These are phyloP conservation scores for Typhlomys cinereus DNA, from an alignment of 2,113 vertebrate species.

Conservation along the genomic window DNA sequence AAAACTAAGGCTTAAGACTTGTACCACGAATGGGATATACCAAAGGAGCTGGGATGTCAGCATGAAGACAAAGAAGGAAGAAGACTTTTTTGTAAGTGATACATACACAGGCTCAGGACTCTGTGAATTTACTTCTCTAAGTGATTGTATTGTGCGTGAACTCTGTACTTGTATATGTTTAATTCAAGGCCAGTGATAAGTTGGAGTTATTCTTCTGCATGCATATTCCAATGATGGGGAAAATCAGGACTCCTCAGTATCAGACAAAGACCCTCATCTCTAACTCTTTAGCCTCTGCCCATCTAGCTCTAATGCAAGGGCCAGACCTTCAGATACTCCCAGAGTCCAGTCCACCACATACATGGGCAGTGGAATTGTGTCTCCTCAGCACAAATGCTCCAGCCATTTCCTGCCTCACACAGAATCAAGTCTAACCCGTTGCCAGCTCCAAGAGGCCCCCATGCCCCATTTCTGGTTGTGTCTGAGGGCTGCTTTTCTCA, in stretches of 20 bases:
- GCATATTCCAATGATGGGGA: neutral
- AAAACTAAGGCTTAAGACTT: neutral
- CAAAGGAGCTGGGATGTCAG: neutral
- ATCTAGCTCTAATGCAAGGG: neutral
- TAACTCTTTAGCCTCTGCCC: neutral
- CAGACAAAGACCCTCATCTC: neutral
- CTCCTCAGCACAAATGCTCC: neutral
- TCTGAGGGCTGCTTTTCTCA: neutral
- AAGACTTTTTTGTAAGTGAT: neutral
- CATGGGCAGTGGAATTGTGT: too few species aligned
- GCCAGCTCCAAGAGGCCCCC: neutral
- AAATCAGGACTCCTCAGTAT: neutral
- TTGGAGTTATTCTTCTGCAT: neutral
- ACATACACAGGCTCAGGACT: neutral
- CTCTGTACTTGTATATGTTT: neutral
- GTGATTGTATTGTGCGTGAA: neutral
- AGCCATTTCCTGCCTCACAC: neutral
- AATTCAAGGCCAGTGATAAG: neutral
- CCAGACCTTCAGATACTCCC: neutral
- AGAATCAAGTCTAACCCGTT: neutral
- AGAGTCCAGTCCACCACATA: neutral
- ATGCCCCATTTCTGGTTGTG: neutral
- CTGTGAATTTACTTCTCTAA: neutral
- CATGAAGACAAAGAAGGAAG: neutral
- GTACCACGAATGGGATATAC: neutral